Percentiles rank a stretch among this genome's conserved stretches.
phyloP scores from a whole-genome alignment of 1,140 invertebrate species.

The Cotesia chilonis region DNA sequence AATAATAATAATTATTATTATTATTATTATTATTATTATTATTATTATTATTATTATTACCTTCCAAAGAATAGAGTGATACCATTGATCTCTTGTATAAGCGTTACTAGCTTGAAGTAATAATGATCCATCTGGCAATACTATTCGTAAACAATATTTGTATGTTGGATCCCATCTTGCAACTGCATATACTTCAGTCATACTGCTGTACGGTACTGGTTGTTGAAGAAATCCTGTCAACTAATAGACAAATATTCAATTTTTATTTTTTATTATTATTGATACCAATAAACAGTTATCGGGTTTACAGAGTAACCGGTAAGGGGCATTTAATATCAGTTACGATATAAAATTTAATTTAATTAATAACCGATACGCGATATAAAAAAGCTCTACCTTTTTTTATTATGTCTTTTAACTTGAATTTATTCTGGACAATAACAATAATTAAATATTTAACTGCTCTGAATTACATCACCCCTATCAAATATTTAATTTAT shows the following conservation, averaged over 20 bases:
- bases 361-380: too few species aligned
- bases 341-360: not conserved
- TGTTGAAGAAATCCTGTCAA: constrained; percentile 77
- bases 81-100: constrained; percentile 86
- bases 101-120: constrained; percentile 82
- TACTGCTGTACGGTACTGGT: constrained; percentile 77
- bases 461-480: too few species aligned
- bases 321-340: too few species aligned
- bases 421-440: too few species aligned
- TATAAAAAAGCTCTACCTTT: too few species aligned
- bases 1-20: not conserved
- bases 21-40: too few species aligned
- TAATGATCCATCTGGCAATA: constrained; percentile 80
- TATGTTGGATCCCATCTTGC: constrained; percentile 82
- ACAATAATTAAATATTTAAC: too few species aligned
- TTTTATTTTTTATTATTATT: not conserved
- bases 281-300: not conserved
- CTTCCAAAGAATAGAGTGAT: constrained; percentile 86
- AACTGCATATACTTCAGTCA: constrained; percentile 83
- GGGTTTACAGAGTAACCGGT: too few species aligned
- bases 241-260: constrained; percentile 65
- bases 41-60: constrained; percentile 63
- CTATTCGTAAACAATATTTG: constrained; percentile 83
- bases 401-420: too few species aligned
- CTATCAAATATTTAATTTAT: too few species aligned